A percentile compares a stretch with the other conserved stretches of the same genome.
phyloP scores from a whole-genome alignment of 2,113 vertebrate genomes.

The Aptenodytes forsteri region DNA sequence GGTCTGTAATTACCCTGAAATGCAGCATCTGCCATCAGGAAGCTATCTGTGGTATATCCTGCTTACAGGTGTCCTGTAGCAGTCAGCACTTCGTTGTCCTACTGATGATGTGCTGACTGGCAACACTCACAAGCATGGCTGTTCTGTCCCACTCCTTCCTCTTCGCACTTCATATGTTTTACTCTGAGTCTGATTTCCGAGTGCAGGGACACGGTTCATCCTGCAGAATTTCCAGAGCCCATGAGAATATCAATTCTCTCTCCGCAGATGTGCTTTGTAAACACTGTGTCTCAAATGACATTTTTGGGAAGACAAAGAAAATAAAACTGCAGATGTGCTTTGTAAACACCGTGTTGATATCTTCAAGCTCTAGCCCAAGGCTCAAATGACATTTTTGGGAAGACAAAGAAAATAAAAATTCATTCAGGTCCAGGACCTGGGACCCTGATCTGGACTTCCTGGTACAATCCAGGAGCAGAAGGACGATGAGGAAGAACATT shows the following conservation, averaged over 20 bases:
- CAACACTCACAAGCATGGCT: background rate
- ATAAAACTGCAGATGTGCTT: background rate
- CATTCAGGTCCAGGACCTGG: background rate
- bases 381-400: background rate
- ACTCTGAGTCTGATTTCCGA: background rate
- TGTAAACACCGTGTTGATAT: background rate
- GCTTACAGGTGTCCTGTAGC: background rate
- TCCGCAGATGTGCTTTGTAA: background rate
- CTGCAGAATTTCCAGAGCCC: background rate
- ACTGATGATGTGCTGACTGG: background rate
- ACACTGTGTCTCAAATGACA: background rate
- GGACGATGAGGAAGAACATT: background rate
- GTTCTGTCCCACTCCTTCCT: background rate
- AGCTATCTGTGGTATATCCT: background rate
- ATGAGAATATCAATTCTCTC: background rate
- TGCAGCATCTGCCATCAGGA: background rate
- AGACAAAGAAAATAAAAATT: background rate
- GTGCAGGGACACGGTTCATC: background rate
- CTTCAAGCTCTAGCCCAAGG: background rate
- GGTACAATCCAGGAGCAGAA: background rate
- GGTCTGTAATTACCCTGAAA: background rate
- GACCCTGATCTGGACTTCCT: background rate
- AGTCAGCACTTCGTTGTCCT: background rate
- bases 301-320: background rate
- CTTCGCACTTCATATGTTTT: background rate